Evolutionary conservation across 2,888 invertebrate species (phyloP).

Genomic region (Lasius platythorax): DNA sequence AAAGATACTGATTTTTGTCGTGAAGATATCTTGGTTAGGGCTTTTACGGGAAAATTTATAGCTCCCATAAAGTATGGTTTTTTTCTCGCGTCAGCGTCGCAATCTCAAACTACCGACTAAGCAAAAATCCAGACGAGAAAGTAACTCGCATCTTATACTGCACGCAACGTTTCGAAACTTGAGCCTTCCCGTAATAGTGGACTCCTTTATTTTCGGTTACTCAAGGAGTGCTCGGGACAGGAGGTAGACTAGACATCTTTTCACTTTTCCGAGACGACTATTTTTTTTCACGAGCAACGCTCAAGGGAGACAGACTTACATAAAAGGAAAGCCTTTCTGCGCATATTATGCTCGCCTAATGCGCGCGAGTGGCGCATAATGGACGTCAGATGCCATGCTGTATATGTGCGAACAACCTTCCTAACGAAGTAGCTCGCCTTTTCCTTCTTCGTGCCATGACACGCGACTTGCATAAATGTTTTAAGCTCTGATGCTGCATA

Average conservation of each 20-base stretch:
- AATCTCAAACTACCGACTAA: constrained; percentile 14
- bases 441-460: constrained; percentile 25
- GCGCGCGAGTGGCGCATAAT: constrained; percentile 80
- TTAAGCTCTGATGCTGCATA: not conserved
- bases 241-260: constrained; percentile 20
- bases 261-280: constrained; percentile 23
- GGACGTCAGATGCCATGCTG: constrained; percentile 61
- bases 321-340: constrained; percentile 64
- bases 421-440: constrained; percentile 61
- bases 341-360: constrained; percentile 81
- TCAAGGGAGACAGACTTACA: constrained; percentile 47
- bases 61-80: constrained; percentile 7
- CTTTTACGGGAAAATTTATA: constrained; percentile 18
- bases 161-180: constrained; percentile 18
- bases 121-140: constrained; percentile 16
- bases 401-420: constrained; percentile 66
- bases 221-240: constrained; percentile 10
- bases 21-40: not conserved
- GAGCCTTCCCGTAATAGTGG: constrained; percentile 5
- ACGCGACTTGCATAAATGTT: constrained; percentile 7
- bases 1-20: not conserved
- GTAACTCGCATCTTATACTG: constrained; percentile 1
- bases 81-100: not conserved
- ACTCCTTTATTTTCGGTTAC: constrained; percentile 38
- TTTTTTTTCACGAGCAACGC: constrained; percentile 63